Conservation (phyloP, 2,797 vertebrate species). For the Diceros bicornis region DNA sequence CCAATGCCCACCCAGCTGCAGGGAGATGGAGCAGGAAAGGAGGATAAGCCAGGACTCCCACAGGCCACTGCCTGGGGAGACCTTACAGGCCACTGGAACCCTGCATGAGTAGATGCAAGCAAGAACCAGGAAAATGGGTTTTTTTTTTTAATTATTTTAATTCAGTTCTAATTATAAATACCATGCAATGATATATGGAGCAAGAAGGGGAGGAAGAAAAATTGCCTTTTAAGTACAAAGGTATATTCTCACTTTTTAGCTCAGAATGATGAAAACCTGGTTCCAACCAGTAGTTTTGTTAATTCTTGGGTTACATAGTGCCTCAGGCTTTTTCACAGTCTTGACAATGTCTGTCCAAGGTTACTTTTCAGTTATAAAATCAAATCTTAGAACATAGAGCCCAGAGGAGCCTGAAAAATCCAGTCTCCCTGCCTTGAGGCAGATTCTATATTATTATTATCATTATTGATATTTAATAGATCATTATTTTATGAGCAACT, state of each 20-base stretch:
- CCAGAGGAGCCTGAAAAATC: constrained; percentile 31
- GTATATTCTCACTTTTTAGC: not conserved
- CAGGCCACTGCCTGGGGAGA: not conserved
- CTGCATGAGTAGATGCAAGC: not conserved
- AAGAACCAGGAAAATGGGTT: not conserved
- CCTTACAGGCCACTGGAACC: not conserved
- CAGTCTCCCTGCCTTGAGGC: not conserved
- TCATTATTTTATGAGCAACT: not conserved
- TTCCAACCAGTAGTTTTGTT: not conserved
- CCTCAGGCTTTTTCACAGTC: constrained; percentile 11
- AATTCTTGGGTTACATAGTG: not conserved
- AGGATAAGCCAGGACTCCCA: not conserved
- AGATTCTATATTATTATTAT: not conserved
- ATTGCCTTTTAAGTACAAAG: not conserved
- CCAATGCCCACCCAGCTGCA: not conserved
- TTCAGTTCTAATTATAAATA: constrained; percentile 37
- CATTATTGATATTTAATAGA: not conserved
- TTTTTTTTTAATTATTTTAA: not conserved
- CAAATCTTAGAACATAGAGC: constrained; percentile 48
- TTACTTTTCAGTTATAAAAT: constrained; percentile 56
- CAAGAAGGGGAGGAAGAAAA: not conserved
- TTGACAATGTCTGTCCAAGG: constrained; percentile 54
- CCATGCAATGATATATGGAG: not conserved
- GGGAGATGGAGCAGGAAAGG: fast-evolving
- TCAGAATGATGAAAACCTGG: not conserved